phyloP scores from a whole-genome alignment of 1,140 invertebrate species.

The Contarinia nasturtii region DNA sequence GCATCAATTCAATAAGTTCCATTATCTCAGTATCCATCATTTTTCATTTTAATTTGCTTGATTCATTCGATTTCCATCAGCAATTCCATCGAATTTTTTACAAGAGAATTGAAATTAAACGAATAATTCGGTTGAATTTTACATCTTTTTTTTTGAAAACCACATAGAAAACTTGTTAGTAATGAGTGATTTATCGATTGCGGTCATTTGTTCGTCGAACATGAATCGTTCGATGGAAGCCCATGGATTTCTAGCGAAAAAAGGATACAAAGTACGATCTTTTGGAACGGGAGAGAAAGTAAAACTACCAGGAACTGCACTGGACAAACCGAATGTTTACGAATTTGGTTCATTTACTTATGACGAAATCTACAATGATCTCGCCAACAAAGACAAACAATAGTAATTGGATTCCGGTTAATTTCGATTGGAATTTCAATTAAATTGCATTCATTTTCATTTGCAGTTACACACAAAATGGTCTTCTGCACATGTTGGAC shows the following conservation, averaged over 20 bases:
- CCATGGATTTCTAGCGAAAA: conserved; percentile 90
- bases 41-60: no score
- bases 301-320: conserved; percentile 86
- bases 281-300: conserved; percentile 97
- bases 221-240: conserved; percentile 99
- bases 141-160: no score
- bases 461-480: conserved; percentile 91
- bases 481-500: conserved; percentile 95
- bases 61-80: no score
- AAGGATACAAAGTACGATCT: conserved; percentile 88
- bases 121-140: no score
- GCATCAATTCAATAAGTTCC: no score
- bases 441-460: conserved; percentile 2
- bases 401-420: conserved; percentile 48
- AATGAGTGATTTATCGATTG: conserved; percentile 57
- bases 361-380: conserved; percentile 93
- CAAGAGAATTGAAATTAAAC: no score
- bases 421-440: neutral
- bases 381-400: conserved; percentile 70
- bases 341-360: conserved; percentile 86
- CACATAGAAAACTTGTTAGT: no score
- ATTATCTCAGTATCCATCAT: no score
- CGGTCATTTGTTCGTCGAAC: conserved; percentile 96
- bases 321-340: conserved; percentile 93
- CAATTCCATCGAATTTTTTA: no score